These are phyloP conservation scores for Tapera naevia DNA, from an alignment of 2,797 vertebrate species.

Conservation along the genomic window DNA sequence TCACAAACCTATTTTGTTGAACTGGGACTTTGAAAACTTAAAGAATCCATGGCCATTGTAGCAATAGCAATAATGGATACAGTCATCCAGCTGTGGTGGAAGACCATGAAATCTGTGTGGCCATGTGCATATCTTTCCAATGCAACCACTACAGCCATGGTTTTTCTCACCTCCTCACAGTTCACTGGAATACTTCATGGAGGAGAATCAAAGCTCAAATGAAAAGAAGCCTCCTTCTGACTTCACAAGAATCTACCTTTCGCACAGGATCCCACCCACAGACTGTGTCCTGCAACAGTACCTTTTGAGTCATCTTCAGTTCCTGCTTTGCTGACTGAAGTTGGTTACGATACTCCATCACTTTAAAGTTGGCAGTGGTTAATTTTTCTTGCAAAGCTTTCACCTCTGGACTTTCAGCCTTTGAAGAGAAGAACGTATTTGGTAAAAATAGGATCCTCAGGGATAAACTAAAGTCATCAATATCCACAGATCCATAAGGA, in stretches of 20 bases:
- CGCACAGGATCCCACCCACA: background rate
- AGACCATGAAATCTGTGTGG: background rate
- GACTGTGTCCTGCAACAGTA: conserved; percentile 2
- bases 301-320: conserved; percentile 92
- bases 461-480: background rate
- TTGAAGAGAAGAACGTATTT: background rate
- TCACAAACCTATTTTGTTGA: background rate
- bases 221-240: background rate
- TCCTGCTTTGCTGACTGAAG: conserved; percentile 87
- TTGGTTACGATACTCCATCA: conserved; percentile 90
- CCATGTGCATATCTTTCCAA: background rate
- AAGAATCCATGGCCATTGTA: background rate
- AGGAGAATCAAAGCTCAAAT: background rate
- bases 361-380: conserved; percentile 83
- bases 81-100: background rate
- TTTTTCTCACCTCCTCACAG: background rate
- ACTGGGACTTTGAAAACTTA: background rate
- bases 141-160: fast-evolving
- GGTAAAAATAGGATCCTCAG: background rate
- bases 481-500: background rate
- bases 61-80: background rate
- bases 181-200: background rate
- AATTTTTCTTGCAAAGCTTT: conserved; percentile 89
- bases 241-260: background rate
- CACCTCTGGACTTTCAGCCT: conserved; percentile 77